phyloP scores from a whole-genome alignment of 2,888 invertebrate genomes.

The Petrolisthes manimaculis region DNA sequence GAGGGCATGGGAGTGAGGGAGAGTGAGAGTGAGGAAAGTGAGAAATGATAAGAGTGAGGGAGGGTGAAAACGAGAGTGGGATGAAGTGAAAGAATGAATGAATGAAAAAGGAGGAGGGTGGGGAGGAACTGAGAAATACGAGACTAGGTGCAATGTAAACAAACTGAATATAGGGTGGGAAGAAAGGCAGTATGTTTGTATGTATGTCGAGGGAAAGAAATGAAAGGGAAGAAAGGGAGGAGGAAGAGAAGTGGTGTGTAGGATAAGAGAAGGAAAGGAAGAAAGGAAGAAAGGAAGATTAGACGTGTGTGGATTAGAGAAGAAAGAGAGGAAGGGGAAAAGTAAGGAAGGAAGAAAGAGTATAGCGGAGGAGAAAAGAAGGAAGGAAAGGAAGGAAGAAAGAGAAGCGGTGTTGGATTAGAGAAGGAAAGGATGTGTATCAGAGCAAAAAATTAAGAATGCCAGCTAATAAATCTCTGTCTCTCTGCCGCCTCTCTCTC shows the following conservation, averaged over 20 bases:
- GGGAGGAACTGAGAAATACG: not conserved
- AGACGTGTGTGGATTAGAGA: not conserved
- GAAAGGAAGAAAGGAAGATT: not conserved
- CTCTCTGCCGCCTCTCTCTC: constrained; percentile 16
- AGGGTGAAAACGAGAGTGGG: not conserved
- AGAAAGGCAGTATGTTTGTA: too few species aligned
- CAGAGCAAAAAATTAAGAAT: not conserved
- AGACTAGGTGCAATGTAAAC: not conserved
- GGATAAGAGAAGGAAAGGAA: not conserved
- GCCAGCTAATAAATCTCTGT: not conserved
- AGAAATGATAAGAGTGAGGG: too few species aligned
- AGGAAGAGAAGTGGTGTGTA: not conserved
- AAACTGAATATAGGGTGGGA: not conserved
- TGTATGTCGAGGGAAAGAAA: not conserved
- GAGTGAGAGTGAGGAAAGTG: not conserved
- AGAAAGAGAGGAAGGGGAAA: not conserved
- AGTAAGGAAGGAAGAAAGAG: not conserved
- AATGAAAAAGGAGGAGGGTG: not conserved
- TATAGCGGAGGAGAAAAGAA: not conserved
- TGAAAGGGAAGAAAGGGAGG: too few species aligned
- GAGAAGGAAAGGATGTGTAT: not conserved
- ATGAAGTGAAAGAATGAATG: not conserved
- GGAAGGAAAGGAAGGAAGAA: not conserved
- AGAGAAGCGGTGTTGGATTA: not conserved
- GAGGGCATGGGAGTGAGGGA: not conserved